Conservation (phyloP, 1,140 invertebrate species). For the Penaeus indicus region DNA sequence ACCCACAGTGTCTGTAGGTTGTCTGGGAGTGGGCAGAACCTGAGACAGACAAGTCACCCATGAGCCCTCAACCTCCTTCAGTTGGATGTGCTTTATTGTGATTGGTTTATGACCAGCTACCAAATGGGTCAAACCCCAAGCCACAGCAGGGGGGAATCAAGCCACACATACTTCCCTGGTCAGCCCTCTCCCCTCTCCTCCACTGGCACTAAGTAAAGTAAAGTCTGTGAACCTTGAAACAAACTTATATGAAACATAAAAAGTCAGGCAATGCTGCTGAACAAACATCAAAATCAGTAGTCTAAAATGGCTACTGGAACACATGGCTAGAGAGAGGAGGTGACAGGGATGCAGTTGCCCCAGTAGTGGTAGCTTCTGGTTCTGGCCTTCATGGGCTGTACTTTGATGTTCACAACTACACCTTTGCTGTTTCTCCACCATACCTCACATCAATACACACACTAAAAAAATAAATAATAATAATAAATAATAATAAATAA, state of each 20-base stretch:
- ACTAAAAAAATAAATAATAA: background rate
- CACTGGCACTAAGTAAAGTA: no score
- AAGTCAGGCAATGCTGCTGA: no score
- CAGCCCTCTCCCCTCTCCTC: no score
- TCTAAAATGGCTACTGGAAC: background rate
- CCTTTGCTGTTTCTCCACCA: slow-evolving; percentile 17
- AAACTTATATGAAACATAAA: no score
- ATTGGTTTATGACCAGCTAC: slow-evolving; percentile 48
- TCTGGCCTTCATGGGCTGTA: slow-evolving; percentile 30
- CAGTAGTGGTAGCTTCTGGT: slow-evolving; percentile 29
- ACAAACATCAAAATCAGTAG: no score
- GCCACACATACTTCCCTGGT: slow-evolving; percentile 13
- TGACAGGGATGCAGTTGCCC: slow-evolving; percentile 34
- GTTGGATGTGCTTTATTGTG: slow-evolving; percentile 51
- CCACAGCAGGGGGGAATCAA: slow-evolving; percentile 2
- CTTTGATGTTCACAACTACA: slow-evolving; percentile 45
- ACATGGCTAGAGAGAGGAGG: slow-evolving; percentile 21
- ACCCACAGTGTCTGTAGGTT: slow-evolving; percentile 30
- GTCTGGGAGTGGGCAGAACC: slow-evolving; percentile 41
- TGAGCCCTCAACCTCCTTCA: slow-evolving; percentile 52
- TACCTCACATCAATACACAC: slow-evolving; percentile 10
- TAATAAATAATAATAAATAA: background rate
- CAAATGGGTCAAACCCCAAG: slow-evolving; percentile 29
- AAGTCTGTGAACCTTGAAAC: no score
- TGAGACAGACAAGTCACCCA: slow-evolving; percentile 48